phyloP scores from a whole-genome alignment of 2,113 vertebrate species.

The Galeopterus variegatus region DNA sequence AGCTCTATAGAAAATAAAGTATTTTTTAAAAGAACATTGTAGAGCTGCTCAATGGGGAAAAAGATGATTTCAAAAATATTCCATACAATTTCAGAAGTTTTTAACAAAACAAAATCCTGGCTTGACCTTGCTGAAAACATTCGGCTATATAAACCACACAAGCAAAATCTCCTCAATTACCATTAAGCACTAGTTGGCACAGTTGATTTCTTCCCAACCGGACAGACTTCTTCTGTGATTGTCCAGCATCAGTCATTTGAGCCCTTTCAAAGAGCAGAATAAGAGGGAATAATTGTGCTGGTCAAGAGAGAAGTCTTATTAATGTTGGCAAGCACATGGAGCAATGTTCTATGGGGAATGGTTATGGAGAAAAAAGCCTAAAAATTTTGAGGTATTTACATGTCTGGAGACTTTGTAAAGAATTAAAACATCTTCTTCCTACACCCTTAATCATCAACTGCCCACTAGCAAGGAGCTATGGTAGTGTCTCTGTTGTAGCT shows the following conservation, averaged over 20 bases:
- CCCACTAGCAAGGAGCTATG: background rate
- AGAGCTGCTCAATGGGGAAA: background rate
- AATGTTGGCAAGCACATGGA: background rate
- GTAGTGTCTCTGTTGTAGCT: background rate
- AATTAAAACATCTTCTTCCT: background rate
- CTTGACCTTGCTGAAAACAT: background rate
- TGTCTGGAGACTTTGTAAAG: background rate
- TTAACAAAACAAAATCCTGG: background rate
- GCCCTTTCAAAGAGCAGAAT: background rate
- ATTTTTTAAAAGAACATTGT: background rate
- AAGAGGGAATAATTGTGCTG: background rate
- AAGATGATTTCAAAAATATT: background rate
- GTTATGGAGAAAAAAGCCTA: background rate
- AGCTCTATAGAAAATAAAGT: background rate
- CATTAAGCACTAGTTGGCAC: background rate
- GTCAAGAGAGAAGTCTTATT: background rate
- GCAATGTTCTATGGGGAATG: background rate
- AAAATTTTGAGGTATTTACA: background rate
- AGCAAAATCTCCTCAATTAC: background rate
- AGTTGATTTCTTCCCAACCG: background rate
- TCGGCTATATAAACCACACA: background rate
- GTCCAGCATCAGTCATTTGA: background rate
- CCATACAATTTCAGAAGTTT: background rate
- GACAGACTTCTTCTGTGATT: background rate
- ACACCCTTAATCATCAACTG: background rate